Conservation (phyloP, 2,888 invertebrate species). For the Mythimna albipuncta region DNA sequence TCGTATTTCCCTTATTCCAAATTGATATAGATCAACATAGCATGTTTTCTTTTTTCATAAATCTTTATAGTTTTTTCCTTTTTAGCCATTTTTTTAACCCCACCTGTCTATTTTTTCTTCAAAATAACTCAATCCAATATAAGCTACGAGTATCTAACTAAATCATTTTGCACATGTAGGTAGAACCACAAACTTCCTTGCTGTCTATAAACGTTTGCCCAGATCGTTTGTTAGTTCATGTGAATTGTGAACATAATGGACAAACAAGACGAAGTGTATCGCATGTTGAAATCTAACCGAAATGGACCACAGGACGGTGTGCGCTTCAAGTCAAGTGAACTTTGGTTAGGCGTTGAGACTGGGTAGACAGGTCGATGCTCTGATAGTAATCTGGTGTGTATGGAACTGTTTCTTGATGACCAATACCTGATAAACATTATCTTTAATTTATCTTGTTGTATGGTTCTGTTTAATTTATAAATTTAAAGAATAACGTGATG, state of each 20-base stretch:
- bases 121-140: background rate
- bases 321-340: slow-evolving; percentile 39
- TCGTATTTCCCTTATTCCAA: background rate
- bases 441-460: too few relatives aligned
- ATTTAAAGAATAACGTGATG: background rate
- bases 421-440: too few relatives aligned
- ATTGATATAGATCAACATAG: background rate
- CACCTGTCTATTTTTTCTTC: background rate
- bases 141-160: background rate
- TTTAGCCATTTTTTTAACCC: background rate
- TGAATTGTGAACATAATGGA: slow-evolving; percentile 15
- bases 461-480: too few relatives aligned
- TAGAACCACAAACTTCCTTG: background rate
- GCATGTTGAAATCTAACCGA: slow-evolving; percentile 38
- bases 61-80: background rate
- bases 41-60: background rate
- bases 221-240: slow-evolving; percentile 23
- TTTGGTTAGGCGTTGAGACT: slow-evolving; percentile 5
- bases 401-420: background rate
- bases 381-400: background rate
- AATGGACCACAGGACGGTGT: slow-evolving; percentile 27
- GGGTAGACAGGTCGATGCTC: background rate
- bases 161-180: background rate
- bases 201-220: slow-evolving; percentile 6
- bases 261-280: slow-evolving; percentile 35